Conservation (phyloP, 2,888 invertebrate species). For the Parnassius apollo region DNA sequence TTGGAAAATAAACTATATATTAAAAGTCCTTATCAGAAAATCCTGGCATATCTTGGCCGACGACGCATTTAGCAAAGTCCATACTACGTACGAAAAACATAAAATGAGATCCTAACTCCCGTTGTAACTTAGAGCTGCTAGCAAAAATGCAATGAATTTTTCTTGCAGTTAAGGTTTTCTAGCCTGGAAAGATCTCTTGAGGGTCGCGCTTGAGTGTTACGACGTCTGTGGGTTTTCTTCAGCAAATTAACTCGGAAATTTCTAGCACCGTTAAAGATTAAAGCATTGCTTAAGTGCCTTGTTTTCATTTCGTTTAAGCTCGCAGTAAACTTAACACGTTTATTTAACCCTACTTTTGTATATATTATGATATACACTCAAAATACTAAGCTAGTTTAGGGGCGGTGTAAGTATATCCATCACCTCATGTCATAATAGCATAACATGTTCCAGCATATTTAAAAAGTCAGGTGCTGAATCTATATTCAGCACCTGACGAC, state of each 20-base stretch:
- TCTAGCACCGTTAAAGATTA: constrained; percentile 27
- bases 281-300: constrained; percentile 27
- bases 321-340: constrained; percentile 1
- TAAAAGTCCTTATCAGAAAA: constrained; percentile 14
- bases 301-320: constrained; percentile 23
- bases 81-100: constrained; percentile 17
- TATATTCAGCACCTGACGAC: no score
- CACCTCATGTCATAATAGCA: no score
- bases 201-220: constrained; percentile 37
- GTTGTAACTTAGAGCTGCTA: constrained; percentile 27
- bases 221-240: constrained; percentile 38
- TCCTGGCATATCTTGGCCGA: constrained; percentile 12
- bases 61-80: constrained; percentile 12
- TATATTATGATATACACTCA: no score
- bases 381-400: no score
- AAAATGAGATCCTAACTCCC: constrained; percentile 20
- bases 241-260: constrained; percentile 33
- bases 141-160: constrained; percentile 30
- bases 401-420: no score
- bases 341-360: not conserved
- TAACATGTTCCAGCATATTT: no score
- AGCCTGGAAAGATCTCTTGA: constrained; percentile 32
- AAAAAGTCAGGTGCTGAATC: no score
- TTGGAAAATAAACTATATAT: no score
- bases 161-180: constrained; percentile 31